These are phyloP conservation scores for Sitta carolinensis DNA, from an alignment of 2,797 vertebrate species.

Conservation along the genomic window DNA sequence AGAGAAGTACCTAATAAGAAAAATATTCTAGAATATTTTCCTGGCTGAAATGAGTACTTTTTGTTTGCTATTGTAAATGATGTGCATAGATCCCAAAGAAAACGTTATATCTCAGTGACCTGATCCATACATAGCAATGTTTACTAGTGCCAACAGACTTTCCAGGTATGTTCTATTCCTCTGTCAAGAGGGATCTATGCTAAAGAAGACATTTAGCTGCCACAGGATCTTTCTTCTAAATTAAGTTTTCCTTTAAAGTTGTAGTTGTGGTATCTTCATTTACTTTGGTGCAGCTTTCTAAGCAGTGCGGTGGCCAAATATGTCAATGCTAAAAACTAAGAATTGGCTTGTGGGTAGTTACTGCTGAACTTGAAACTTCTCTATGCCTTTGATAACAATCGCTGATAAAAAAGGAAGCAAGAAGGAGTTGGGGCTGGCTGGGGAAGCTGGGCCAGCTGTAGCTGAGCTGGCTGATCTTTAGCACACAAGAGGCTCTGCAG, in stretches of 20 bases:
- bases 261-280: background rate
- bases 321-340: background rate
- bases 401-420: background rate
- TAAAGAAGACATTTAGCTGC: background rate
- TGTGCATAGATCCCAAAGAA: background rate
- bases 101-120: background rate
- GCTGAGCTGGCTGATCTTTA: background rate
- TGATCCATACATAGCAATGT: fast-evolving
- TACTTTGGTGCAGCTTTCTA: background rate
- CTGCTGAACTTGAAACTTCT: background rate
- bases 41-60: background rate
- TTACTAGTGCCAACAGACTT: background rate
- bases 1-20: background rate
- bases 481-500: conserved; percentile 2
- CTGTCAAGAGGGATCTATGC: fast-evolving
- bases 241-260: background rate
- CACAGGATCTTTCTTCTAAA: background rate
- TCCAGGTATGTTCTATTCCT: background rate
- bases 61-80: background rate
- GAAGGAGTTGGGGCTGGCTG: background rate
- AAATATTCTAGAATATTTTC: background rate
- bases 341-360: background rate
- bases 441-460: background rate
- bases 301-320: background rate
- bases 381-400: background rate